Evolutionary conservation across 2,888 invertebrate species (phyloP).

Genomic region (Julus scanicus): DNA sequence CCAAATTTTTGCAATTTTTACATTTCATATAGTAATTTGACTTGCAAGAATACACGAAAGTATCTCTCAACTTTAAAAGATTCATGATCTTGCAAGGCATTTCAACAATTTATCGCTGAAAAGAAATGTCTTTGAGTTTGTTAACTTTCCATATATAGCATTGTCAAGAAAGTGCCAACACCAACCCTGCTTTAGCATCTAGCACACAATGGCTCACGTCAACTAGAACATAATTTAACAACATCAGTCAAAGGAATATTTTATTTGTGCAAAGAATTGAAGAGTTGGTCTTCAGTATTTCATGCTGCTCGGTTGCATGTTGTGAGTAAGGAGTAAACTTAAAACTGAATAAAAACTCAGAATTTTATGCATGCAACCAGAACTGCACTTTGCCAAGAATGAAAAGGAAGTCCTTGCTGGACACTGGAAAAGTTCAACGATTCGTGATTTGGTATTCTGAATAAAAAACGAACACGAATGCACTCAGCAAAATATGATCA

Average conservation of each 20-base stretch:
- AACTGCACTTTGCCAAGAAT: neutral
- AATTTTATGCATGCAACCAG: neutral
- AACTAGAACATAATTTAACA: neutral
- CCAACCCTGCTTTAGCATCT: neutral
- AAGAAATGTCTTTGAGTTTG: neutral
- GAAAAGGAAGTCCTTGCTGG: neutral
- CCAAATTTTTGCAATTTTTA: too few relatives aligned
- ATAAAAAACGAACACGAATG: neutral
- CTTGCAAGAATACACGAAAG: neutral
- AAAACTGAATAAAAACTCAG: neutral
- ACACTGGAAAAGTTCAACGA: neutral
- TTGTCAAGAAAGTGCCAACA: neutral
- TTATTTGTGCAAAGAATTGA: neutral
- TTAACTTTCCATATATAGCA: neutral
- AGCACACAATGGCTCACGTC: slow-evolving; percentile 6
- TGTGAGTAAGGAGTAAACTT: neutral
- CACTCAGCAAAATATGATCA: neutral
- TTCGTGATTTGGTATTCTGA: neutral
- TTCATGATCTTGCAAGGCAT: neutral
- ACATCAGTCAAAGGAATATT: slow-evolving; percentile 25
- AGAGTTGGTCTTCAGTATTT: neutral
- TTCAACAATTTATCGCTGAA: neutral
- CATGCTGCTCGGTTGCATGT: neutral
- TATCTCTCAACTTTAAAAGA: neutral
- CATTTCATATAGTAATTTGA: too few relatives aligned